phyloP scores from a whole-genome alignment of 2,113 vertebrate species.

The Daboia siamensis region DNA sequence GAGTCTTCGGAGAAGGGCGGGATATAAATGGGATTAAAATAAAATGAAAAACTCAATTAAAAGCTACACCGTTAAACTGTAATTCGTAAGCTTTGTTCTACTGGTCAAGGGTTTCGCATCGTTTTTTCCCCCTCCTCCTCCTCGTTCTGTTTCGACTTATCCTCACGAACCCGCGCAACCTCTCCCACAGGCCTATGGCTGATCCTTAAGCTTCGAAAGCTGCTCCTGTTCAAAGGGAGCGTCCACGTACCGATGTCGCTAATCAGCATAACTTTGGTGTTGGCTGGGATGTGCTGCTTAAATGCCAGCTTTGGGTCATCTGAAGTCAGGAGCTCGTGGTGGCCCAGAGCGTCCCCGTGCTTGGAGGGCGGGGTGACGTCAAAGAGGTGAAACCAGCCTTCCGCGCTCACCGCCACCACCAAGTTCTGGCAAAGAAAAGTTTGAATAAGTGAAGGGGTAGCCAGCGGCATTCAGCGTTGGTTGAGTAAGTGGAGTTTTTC shows the following conservation, averaged over 20 bases:
- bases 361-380: conserved; percentile 75
- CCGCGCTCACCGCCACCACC: conserved; percentile 89
- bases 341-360: conserved; percentile 78
- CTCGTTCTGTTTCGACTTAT: background rate
- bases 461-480: background rate
- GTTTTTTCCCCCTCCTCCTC: too few relatives aligned
- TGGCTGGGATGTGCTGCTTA: conserved; percentile 95
- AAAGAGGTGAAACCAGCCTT: conserved; percentile 97
- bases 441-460: background rate
- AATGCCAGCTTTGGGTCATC: conserved; percentile 90
- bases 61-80: background rate
- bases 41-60: background rate
- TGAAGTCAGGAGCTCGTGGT: conserved; percentile 71
- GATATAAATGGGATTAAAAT: too few relatives aligned
- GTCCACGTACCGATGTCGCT: conserved; percentile 86
- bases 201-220: background rate
- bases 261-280: conserved; percentile 96
- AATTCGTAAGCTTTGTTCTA: background rate
- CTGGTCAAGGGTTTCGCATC: background rate
- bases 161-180: too few relatives aligned
- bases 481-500: background rate
- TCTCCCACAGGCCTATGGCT: background rate
- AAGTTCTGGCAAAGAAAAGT: conserved; percentile 76
- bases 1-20: too few relatives aligned
- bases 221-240: background rate